Percentiles rank a stretch among this genome's conserved stretches.
phyloP scores from a whole-genome alignment of 1,140 invertebrate species.

The Melanaphis sacchari region DNA sequence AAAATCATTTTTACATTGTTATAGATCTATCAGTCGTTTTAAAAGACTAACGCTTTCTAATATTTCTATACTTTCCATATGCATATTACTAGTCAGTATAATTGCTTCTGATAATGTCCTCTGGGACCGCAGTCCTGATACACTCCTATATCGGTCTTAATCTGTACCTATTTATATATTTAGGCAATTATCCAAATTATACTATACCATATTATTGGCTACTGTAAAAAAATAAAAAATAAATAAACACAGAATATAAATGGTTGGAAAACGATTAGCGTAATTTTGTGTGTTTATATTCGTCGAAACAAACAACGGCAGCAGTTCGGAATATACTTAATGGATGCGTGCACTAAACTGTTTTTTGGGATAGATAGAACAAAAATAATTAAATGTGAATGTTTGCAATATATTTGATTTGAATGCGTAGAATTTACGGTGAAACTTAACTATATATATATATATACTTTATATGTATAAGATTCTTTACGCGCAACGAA shows the following conservation, averaged over 20 bases:
- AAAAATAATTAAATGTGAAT: background rate
- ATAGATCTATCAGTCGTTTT: background rate
- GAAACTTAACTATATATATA: no score
- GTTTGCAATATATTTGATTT: background rate
- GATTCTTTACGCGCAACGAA: background rate
- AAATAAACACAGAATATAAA: background rate
- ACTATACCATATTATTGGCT: background rate
- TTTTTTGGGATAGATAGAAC: background rate
- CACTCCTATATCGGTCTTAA: background rate
- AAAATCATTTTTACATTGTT: background rate
- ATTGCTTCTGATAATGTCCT: background rate
- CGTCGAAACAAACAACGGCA: background rate
- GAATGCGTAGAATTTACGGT: background rate
- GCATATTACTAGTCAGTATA: background rate
- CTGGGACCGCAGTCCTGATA: background rate
- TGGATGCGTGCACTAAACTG: background rate
- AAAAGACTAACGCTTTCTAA: no score
- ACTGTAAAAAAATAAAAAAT: background rate
- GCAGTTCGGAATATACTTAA: background rate
- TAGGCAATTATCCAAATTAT: background rate
- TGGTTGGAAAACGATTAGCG: background rate
- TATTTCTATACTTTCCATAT: background rate
- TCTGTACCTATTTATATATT: background rate
- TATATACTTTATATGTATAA: background rate
- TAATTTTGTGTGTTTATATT: background rate